phyloP scores from a whole-genome alignment of 2,888 invertebrate species.

The Eilema caniola region DNA sequence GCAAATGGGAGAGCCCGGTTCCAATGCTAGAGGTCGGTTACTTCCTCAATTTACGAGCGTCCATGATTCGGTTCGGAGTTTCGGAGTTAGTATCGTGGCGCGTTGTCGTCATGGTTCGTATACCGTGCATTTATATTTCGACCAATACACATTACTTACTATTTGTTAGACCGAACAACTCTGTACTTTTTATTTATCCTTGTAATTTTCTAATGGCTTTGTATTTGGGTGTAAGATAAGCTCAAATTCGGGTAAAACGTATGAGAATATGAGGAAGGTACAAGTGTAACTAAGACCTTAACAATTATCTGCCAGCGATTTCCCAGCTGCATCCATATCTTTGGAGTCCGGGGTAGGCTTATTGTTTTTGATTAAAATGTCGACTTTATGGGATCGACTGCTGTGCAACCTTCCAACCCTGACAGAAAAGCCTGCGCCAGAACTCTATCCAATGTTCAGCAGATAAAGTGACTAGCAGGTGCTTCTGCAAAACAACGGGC shows the following conservation, averaged over 20 bases:
- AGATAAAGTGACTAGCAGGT: too few relatives aligned
- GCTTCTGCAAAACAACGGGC: too few relatives aligned
- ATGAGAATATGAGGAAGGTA: background rate
- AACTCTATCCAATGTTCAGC: too few relatives aligned
- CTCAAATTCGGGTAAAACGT: background rate
- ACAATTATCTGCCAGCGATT: too few relatives aligned
- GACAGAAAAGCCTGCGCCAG: too few relatives aligned
- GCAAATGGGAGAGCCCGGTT: slow-evolving; percentile 76
- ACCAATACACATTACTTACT: slow-evolving; percentile 62
- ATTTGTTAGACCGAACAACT: slow-evolving; percentile 52
- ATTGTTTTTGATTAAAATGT: too few relatives aligned
- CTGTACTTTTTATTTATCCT: slow-evolving; percentile 30
- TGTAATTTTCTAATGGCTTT: slow-evolving; percentile 21
- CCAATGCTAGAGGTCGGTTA: slow-evolving; percentile 73
- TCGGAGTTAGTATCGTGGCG: slow-evolving; percentile 78
- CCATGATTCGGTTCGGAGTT: slow-evolving; percentile 52
- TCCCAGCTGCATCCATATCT: too few relatives aligned
- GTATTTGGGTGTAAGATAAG: background rate
- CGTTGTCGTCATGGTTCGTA: slow-evolving; percentile 80
- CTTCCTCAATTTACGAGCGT: slow-evolving; percentile 78
- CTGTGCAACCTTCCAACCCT: too few relatives aligned
- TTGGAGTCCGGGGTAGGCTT: too few relatives aligned
- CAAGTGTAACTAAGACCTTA: too few relatives aligned
- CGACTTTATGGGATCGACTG: too few relatives aligned
- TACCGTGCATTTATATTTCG: slow-evolving; percentile 76